phyloP scores from a whole-genome alignment of 2,113 vertebrate species.

The Gambusia affinis region DNA sequence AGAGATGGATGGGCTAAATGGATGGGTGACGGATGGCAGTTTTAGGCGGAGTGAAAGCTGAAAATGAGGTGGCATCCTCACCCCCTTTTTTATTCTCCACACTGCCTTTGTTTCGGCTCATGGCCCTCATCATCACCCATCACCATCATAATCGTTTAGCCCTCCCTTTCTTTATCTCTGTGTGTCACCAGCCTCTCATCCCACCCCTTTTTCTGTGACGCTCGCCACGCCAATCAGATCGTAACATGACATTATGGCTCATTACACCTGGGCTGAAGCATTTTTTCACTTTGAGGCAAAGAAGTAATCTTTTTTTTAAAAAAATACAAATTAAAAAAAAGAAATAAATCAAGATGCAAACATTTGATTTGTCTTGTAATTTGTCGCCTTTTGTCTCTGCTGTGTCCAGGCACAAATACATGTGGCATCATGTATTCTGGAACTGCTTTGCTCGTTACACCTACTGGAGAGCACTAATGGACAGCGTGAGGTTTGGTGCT shows the following conservation, averaged over 20 bases:
- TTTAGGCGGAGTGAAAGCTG: constrained; percentile 11
- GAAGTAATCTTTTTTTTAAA: neutral
- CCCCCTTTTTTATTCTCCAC: constrained; percentile 46
- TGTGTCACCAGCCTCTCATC: constrained; percentile 35
- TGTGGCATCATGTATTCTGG: constrained; percentile 32
- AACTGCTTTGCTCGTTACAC: constrained; percentile 25
- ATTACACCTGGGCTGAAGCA: constrained; percentile 58
- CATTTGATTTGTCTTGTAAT: constrained; percentile 23
- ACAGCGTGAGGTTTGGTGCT: constrained; percentile 13
- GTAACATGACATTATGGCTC: constrained; percentile 68
- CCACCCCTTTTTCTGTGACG: constrained; percentile 49
- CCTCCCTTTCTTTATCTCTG: constrained; percentile 17
- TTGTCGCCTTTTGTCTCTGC: constrained; percentile 20
- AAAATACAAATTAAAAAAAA: too few relatives aligned
- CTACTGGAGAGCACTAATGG: constrained; percentile 30
- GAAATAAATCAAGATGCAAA: neutral
- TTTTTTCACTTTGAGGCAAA: constrained; percentile 14
- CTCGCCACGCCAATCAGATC: constrained; percentile 61
- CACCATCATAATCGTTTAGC: constrained; percentile 54
- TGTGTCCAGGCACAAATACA: constrained; percentile 1
- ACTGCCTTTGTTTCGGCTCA: constrained; percentile 69
- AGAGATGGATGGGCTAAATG: constrained; percentile 59
- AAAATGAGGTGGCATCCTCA: constrained; percentile 57
- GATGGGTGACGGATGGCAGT: constrained; percentile 62
- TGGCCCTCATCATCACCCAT: constrained; percentile 64